Base-by-base conservation (phyloP, 2,113 vertebrate species). In the Accipiter virgatus region DNA sequence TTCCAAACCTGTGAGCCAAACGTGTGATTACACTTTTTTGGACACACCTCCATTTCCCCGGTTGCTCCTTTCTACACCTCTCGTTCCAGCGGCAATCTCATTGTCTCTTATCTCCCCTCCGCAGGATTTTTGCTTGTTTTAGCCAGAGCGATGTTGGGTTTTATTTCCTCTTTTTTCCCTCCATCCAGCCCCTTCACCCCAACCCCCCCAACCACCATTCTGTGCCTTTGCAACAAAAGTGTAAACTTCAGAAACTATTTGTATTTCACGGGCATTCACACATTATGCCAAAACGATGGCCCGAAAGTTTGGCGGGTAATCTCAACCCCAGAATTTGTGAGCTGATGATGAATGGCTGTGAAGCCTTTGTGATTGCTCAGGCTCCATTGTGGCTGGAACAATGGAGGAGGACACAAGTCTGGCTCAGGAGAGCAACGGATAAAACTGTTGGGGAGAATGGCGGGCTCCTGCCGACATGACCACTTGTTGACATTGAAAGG, bases 351-450 rank as follows among this genome's bases (percentile, higher is more conserved):
- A 99, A 99, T 98, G 98, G 99, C 99, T 99, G 98, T 99, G 99
- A 99, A 98, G 98, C 98, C 98, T 98, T 99, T 99, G 99, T 99
- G 98, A 99, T 99, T 99, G 99, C 98, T 99, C 99, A 99, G 98
- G 98, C 98, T 97, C 96, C 98, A 98, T 99, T 99, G 97, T 98
- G 95, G 96, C 86, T 79, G 77, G 98, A 98, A 99, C 99, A 99
- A 99, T 99, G 98, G 98, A 97, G 96, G 97, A 97, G 98, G 98
- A 99, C 98, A 98, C 96, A 98, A 98, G 98, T 98, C 99, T 99
- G 98, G 98, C 99, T 99, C 98, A 98, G 99, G 98, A 98, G 97
- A 98, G 98, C 99, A 99, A 99, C 99, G 99, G 99, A 99, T 99
- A 98, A 99, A 99, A 99, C 98, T 98, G 98, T 92, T 98, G 95